Evolutionary conservation across 2,113 vertebrate species (phyloP), one percentile per base, ranked within the genome.

Genomic region (Amphilophus citrinellus): DNA sequence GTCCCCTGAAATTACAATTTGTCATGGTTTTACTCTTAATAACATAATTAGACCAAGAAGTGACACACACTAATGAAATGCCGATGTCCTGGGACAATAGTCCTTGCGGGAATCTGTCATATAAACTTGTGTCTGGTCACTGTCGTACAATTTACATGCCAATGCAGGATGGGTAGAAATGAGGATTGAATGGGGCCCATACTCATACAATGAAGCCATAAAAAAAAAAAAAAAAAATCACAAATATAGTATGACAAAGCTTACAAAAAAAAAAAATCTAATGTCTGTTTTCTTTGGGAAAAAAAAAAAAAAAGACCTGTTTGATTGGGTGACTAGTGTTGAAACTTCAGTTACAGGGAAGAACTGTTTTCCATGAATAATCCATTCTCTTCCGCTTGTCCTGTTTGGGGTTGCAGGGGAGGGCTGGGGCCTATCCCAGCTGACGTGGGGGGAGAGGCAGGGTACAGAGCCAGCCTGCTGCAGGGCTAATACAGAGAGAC

Each of bases 1-100:
- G 87, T 93, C 92, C 89, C 90, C 82, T 94, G 92, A 94, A 90
- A 94, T 93, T 82, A 53, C 82, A 90, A 94, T 92, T 93, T 77
- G 94, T 93, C 90, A 92, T 18, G 86, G 89, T 80, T 60, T 87
- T 87, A 87, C 92, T 86, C 75, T 81, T 92, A 86, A 89, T 79
- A 81, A 91, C 86, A 88, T 87, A 86, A 86, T 89, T 88, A 89
- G 86, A 89, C 59, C 47, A 59, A 87, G 47, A 92, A 84, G 79
- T 91, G 91, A 92, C 81, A 89, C 82, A 79, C 71, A 90, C 83
- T 47, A 84, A 84, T 90, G 86, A 91, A 91, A 91, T 90, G 58
- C 88, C 79, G 39, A 92, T 83, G 82, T 87, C 63, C 58, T 73
- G 5, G 53, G 61, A 89, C 75, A 90, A 92, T 83, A 53, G 61